Conservation (phyloP, 2,797 vertebrate genomes). For the Platyrinchus mystaceus region DNA sequence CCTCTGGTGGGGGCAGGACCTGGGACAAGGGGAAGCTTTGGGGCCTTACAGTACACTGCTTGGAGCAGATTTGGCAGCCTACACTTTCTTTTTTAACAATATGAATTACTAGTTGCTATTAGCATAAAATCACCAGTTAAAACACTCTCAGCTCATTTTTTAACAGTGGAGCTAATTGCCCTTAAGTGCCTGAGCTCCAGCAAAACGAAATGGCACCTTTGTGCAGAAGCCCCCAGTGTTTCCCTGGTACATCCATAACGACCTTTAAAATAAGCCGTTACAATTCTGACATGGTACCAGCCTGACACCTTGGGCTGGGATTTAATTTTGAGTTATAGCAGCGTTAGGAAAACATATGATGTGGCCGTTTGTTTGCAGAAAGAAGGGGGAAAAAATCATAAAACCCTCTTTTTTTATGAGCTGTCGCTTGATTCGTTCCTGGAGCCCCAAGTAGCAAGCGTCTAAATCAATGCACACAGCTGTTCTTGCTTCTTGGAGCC, state of each 20-base stretch:
- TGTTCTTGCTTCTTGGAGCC: slow-evolving; percentile 90
- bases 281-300: slow-evolving; percentile 82
- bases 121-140: slow-evolving; percentile 70
- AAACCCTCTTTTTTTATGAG: slow-evolving; percentile 93
- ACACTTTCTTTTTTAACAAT: slow-evolving; percentile 50
- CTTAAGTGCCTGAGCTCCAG: slow-evolving; percentile 65
- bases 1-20: neutral
- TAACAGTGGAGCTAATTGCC: slow-evolving; percentile 72
- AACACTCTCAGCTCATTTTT: slow-evolving; percentile 70
- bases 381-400: slow-evolving; percentile 80
- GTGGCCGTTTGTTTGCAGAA: slow-evolving; percentile 93
- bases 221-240: slow-evolving; percentile 50
- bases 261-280: slow-evolving; percentile 83
- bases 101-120: slow-evolving; percentile 63
- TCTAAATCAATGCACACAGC: slow-evolving; percentile 97
- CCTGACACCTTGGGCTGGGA: slow-evolving; percentile 90
- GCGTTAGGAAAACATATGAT: slow-evolving; percentile 95
- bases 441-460: slow-evolving; percentile 87
- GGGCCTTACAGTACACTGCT: neutral
- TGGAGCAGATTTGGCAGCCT: slow-evolving; percentile 3
- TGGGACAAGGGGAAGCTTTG: neutral
- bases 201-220: slow-evolving; percentile 67
- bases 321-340: slow-evolving; percentile 89
- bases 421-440: slow-evolving; percentile 98
- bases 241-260: slow-evolving; percentile 76